Evolutionary conservation across 2,113 vertebrate species (phyloP), one percentile per base, ranked within the genome.

Genomic region (Hiodon alosoides): DNA sequence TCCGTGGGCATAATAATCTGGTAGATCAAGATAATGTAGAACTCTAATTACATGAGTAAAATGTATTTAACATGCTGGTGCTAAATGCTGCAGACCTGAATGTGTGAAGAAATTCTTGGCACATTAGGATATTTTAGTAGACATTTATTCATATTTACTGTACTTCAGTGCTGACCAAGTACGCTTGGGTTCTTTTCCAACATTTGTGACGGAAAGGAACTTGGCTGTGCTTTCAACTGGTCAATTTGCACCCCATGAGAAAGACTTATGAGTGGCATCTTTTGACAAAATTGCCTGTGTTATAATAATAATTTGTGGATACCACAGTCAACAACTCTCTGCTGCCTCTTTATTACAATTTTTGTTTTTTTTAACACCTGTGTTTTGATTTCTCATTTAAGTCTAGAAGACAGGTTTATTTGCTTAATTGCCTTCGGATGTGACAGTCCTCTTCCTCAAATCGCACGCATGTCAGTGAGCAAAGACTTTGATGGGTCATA

Each of bases 111-210:
- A 31, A 31, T 31, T 31, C 31, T 31, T 31, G 31, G 9, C 14
- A 9, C 58, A 59, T 59, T 11, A 59, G 14, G 58, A 59, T 14
- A 9, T 9, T 3, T 59, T 59, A 11, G 58, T 3, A 9, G 11
- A 31, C 66, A 50, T 50, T 6, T 50, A 10, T 13, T 67, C 11
- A 50, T 46, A 67, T 11, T 46, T 50, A 3, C 11, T 52, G 5
- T 31, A 46, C n/a, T 55, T 70, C 55, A 70, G 31, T 57, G 52
- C 53, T 70, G 53, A 70, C n/a, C 68, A 55, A 17, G 9, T 70
- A 11, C 46, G n/a, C 52, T 13, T 5, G 5, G 64, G 64, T 8
- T 11, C 31, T 52, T 60, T 8, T n/a, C 10, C 9, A 3, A 59
- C 14, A 14, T 14, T 9, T 47, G 65, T 3, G 7, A 47, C 7